Base-by-base conservation (phyloP, 2,797 vertebrate species). In the Liparis tanakae region DNA sequence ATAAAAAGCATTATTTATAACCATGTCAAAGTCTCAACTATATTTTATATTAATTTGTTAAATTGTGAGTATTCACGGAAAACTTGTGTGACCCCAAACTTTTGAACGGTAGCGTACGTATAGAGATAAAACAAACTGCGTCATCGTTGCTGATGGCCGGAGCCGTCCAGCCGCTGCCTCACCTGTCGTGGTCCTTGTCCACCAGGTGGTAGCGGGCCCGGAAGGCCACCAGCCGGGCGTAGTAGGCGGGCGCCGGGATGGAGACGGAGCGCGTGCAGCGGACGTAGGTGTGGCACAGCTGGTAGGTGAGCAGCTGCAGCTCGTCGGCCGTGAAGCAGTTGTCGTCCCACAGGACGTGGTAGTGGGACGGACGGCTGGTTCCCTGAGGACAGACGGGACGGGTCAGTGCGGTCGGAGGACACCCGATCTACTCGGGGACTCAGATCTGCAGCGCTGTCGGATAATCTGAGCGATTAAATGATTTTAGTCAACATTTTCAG, bases 181-280 rank as follows among this genome's bases (percentile, higher is more conserved):
- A 97, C 98, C 98, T 99, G 95, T 99, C 98, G 1, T 99, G 98
- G 93, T 99, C 98, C 92, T 99, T 99, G 94, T 99, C 98, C 93
- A 99, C 98, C 53, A 99, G 96, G 83, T 99, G 98, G 89, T 99
- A 99, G 62, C 98, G 95, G 69, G 98, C 98, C 70, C 98, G 93
- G 85, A 99, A 99, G 0, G 98, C 98, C 65, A 99, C 98, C 60
- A 99, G 96, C 67, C 97, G 86, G 88, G 98, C 98, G 4, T 99
- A 99, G 89, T 99, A 99, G 2, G 98, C 98, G 1, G 98, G 98
- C 0, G 98, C 98, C 0, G 98, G 98, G 92, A 99, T 99, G 62
- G 98, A 99, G 78, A 99, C 98, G 0, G 98, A 99, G 65, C 98
- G 97, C 0, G 98, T 99, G 82, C 98, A 99, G 81, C 98, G 96